Evolutionary conservation across 92 coral and sea anemone genomes (phyloP), one percentile per base, ranked within the genome.

Genomic region (Epizoanthus fatuus): DNA sequence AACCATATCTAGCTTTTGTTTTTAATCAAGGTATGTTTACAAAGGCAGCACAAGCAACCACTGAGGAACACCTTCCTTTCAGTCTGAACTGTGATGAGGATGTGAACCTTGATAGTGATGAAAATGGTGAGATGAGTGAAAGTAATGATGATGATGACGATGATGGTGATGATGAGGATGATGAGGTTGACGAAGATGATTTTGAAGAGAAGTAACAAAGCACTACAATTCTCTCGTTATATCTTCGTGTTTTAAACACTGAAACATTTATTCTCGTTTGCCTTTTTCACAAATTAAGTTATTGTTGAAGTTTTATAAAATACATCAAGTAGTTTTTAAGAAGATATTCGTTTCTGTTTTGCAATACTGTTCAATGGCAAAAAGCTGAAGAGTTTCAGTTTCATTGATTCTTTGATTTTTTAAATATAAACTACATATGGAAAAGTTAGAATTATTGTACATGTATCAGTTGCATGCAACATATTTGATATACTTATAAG

Each of bases 401-500:
- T 10, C 16, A 59, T 59, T 59, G 64, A 16, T 59, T 59, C 64
- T 59, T 59, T 3, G 49, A 8, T 17, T 59, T 59, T 59, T 19
- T 19, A 59, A 59, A 12, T 59, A 59, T 59, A 59, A 29, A 29
- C 32, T 58, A 7, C 14, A 59, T 7, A 59, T 59, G 65, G 65
- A 59, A 59, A 59, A 59, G 45, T 40, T 40, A 40, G 45, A 59
- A 14, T 2, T 59, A 19, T 59, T 59, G 65, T 59, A 59, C 65
- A 59, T 60, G 66, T 60, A 60, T 22, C 29, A 60, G 4, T 19
- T 60, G 66, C 66, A 60, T 60, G 66, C 66, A 60, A 60, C 66
- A 60, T 60, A 60, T n/a, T 60, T 60, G 29, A n/a, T 17, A 19
- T 3, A n/a, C 11, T 17, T 19, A 19, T 1, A 59, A 59, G 25